Conservation (phyloP, 2,113 vertebrate species). For the Bos javanicus region DNA sequence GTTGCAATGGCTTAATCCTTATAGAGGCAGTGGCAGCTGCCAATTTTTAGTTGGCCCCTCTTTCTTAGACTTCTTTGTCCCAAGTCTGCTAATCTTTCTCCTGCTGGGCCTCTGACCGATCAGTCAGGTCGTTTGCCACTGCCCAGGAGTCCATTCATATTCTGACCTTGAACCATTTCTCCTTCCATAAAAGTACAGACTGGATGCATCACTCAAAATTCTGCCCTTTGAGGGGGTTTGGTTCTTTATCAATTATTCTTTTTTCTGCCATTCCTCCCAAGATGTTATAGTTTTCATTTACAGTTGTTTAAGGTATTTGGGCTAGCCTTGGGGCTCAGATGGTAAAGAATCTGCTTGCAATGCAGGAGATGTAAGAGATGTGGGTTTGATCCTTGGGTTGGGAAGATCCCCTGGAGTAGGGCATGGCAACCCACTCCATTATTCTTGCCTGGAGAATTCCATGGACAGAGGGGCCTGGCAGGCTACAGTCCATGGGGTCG, state of each 20-base stretch:
- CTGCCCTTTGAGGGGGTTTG: background rate
- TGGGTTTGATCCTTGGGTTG: background rate
- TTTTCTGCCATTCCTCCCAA: background rate
- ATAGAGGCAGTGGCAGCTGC: background rate
- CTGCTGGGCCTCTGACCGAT: background rate
- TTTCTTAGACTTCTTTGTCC: background rate
- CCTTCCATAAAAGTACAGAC: background rate
- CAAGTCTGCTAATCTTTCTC: background rate
- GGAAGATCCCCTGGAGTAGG: background rate
- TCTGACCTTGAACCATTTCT: background rate
- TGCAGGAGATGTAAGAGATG: background rate
- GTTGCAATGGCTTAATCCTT: background rate
- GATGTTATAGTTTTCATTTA: background rate
- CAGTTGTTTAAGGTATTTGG: background rate
- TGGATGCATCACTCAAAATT: background rate
- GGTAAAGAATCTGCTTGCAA: background rate
- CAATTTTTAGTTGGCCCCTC: background rate
- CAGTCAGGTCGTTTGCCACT: background rate
- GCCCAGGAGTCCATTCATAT: background rate
- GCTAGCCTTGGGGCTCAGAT: background rate
- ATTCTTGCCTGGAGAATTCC: background rate
- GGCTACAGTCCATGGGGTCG: background rate
- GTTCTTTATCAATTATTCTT: background rate
- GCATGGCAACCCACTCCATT: background rate
- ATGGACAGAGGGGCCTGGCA: background rate